phyloP scores from a whole-genome alignment of 2,113 vertebrate genomes.

The Cebidichthys violaceus region DNA sequence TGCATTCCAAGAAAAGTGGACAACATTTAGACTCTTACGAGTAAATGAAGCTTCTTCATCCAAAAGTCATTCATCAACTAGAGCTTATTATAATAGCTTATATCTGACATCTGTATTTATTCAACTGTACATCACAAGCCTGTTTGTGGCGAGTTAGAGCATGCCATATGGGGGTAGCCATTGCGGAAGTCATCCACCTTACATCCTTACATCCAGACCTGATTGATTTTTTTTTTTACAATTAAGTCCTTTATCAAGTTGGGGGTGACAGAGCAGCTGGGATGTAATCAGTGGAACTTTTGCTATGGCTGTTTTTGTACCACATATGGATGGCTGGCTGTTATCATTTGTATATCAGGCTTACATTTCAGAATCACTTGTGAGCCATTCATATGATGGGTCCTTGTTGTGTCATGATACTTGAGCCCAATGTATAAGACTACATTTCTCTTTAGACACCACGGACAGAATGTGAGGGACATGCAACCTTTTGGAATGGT shows the following conservation, averaged over 20 bases:
- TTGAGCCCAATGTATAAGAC: constrained; percentile 1
- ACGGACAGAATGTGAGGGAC: constrained; percentile 29
- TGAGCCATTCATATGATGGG: not conserved
- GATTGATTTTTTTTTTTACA: constrained; percentile 4
- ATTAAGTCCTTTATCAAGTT: constrained; percentile 17
- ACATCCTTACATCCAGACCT: constrained; percentile 44
- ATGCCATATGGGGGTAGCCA: constrained; percentile 35
- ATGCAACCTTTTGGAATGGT: constrained; percentile 41
- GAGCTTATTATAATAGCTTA: constrained; percentile 73
- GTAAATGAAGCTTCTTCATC: constrained; percentile 48
- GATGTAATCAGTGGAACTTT: constrained; percentile 48
- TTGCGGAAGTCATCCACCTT: constrained; percentile 34
- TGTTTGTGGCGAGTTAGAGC: constrained; percentile 49
- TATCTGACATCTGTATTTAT: constrained; percentile 70
- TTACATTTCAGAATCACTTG: constrained; percentile 24
- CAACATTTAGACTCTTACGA: constrained; percentile 59
- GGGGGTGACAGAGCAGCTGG: constrained; percentile 23
- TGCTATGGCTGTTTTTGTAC: constrained; percentile 38
- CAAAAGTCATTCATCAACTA: constrained; percentile 66
- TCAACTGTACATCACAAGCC: constrained; percentile 70
- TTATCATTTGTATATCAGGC: constrained; percentile 25
- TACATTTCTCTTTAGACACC: constrained; percentile 4
- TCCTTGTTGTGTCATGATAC: constrained; percentile 13
- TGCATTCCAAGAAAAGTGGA: constrained; percentile 38
- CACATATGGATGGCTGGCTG: constrained; percentile 37